Evolutionary conservation across 1,140 invertebrate genomes (phyloP).

Genomic region (Pachyrhynchus sulphureomaculatus): DNA sequence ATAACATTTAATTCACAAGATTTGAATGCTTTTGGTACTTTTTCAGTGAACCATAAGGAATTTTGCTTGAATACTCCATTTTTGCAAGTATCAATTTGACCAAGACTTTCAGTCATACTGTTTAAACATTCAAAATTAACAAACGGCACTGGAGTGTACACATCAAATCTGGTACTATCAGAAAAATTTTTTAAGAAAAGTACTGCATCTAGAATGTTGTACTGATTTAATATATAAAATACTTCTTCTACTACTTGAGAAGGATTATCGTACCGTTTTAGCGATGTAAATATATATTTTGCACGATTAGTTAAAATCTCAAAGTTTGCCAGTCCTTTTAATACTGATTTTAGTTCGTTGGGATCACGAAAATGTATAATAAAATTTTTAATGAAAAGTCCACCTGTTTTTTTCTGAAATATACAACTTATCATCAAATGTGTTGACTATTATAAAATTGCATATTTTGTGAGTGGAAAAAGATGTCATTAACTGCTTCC

Average conservation of each 20-base stretch:
- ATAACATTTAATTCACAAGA: constrained; percentile 35
- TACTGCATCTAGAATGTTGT: constrained; percentile 30
- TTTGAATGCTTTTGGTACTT: constrained; percentile 36
- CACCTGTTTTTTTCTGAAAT: too few species aligned
- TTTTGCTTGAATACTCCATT: constrained; percentile 6
- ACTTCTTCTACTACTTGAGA: constrained; percentile 27
- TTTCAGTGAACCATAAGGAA: constrained; percentile 20
- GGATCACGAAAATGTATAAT: too few species aligned
- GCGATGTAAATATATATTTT: constrained; percentile 35
- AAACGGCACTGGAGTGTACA: constrained; percentile 39
- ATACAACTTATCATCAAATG: too few species aligned
- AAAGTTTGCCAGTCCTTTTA: constrained; percentile 2
- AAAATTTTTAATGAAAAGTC: too few species aligned
- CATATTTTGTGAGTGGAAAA: too few species aligned
- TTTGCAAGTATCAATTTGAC: constrained; percentile 14
- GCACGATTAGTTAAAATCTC: constrained; percentile 38
- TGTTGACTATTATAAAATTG: too few species aligned
- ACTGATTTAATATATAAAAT: constrained; percentile 20
- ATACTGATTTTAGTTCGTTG: constrained; percentile 16
- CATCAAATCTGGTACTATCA: constrained; percentile 23
- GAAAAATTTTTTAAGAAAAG: constrained; percentile 14
- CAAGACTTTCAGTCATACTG: constrained; percentile 13
- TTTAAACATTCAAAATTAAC: constrained; percentile 27
- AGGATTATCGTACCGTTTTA: neutral
- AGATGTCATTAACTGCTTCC: too few species aligned